Evolutionary conservation across 1,140 invertebrate species (phyloP), one percentile per base, ranked within the genome.

Genomic region (Popillia japonica): DNA sequence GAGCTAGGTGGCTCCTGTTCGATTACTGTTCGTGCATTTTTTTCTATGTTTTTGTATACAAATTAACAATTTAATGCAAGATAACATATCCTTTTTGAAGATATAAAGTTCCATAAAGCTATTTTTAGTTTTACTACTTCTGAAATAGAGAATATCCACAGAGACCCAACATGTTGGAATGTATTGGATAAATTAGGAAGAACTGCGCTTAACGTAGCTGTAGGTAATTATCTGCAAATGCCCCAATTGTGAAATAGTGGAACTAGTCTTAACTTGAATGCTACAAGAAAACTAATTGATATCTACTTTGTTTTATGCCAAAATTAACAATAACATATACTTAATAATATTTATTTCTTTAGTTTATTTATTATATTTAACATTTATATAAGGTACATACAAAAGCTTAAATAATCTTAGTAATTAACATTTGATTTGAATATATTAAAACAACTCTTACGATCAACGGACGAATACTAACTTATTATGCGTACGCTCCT

Each of bases 401-500:
- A 68, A 68, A 68, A 68, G 61, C 27, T 68, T 68, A 68, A 68
- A 68, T 68, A 68, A 68, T 68, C 61, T 68, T 68, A 68, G 27
- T 68, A 27, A 68, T 68, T 68, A 68, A 68, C 61, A 68, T 68
- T 68, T 27, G 11, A 68, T 68, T 27, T 68, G 20, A 22, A 68
- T 34, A 68, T 68, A 68, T 68, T 68, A 68, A 68, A 68, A 68
- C 61, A 68, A 68, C 11, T 68, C 61, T 68, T 68, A 68, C 23
- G 11, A 7, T 68, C 22, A 34, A 27, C 14, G 20, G 27, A 68
- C 20, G 22, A 68, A 34, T 22, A 68, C 22, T 23, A 68, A 6
- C 3, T 68, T 10, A 7, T 74, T 78, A 81, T 11, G 81, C 81
- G 74, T 86, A 85, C 20, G 80, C 78, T n/a, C 82, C 82, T 79